Evolutionary conservation across 2,888 invertebrate genomes (phyloP), one percentile per base, ranked within the genome.

Genomic region (Prenolepis imparis): DNA sequence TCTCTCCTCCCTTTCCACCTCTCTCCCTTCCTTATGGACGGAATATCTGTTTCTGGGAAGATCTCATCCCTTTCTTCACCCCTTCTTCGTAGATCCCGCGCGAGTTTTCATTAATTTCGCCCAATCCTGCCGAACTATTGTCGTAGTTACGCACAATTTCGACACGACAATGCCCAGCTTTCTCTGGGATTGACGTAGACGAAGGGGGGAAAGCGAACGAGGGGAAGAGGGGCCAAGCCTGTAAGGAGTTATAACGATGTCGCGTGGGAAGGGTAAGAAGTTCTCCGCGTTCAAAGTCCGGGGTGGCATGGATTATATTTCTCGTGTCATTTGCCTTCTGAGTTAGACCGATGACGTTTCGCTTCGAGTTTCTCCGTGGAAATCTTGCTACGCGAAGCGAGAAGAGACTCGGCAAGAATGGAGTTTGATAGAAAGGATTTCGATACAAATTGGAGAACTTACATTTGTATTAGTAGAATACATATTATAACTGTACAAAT

Each of bases 71-170:
- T 89, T 92, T 91, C 90, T 87, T 88, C 85, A 73, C 83, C 82
- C 87, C 87, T 88, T 87, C 84, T 86, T 90, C 90, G 90, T 83
- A 81, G 73, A 72, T 87, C 80, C 87, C 86, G 84, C 88, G 86
- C 86, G 90, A 92, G 90, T 93, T 93, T 94, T 93, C 94, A 94
- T 94, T 93, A 94, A 93, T 93, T 93, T 92, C 91, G 88, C 91
- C 66, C 91, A 91, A 92, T 93, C 91, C 90, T 85, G 87, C 90
- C 92, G 86, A 93, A 94, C 92, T 94, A 94, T 93, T 93, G 93
- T 93, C 93, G 90, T 92, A 92, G 92, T 93, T 92, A 93, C 92
- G 93, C 93, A 92, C 93, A 93, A 93, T 94, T 94, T 92, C 92
- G 90, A 90, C 88, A 88, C 91, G 91, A 93, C 93, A 93, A 92